Base-by-base conservation (phyloP, 1,140 invertebrate species). In the Aphelenchoides besseyi region DNA sequence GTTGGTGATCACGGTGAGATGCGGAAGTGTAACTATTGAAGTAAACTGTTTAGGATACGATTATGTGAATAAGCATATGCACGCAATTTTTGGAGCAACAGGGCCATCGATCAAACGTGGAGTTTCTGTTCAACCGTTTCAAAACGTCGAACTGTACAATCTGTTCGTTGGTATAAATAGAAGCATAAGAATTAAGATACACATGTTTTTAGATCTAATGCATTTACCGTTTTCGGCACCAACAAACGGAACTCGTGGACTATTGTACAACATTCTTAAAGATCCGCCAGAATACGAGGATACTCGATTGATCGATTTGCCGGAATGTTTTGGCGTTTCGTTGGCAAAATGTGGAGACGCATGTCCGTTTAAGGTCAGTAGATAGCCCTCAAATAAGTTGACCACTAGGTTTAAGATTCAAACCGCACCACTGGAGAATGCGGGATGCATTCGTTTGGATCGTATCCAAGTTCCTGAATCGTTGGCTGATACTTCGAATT, bases 211-310 rank as follows among this genome's bases (percentile, higher is more conserved):
- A 82, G 80, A 78, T 63, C 37, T 81, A 23, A 79, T 81, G 74
- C 72, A 73, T 57, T 66, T 81, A 32, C 69, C 79, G n/a, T 57
- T 61, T 16, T 33, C 63, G 12, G 68, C 61, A 23, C 80, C 70
- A 53, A 81, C 76, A 37, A 81, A 81, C 62, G 79, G 79, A 52
- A 81, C 79, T 1, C 41, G n/a, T 9, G 79, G 79, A 3, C 18
- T 35, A n/a, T 35, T 81, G 28, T 63, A 81, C 68, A 26, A 68
- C 2, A 53, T 83, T 12, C 62, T 81, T 12, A 68, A 69, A 52
- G 69, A 68, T 28, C 78, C 79, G 23, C 78, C 78, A 9, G 36
- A 55, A 26, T 67, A 69, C 35, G 69, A 68, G 9, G 16, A 64
- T 12, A 33, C 71, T 29, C 32, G 35, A 33, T 41, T 59, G 29